A percentile compares a stretch with the other conserved stretches of the same genome.
Evolutionary conservation across 1,140 invertebrate genomes (phyloP).

Genomic region (Micrasema minimum): DNA sequence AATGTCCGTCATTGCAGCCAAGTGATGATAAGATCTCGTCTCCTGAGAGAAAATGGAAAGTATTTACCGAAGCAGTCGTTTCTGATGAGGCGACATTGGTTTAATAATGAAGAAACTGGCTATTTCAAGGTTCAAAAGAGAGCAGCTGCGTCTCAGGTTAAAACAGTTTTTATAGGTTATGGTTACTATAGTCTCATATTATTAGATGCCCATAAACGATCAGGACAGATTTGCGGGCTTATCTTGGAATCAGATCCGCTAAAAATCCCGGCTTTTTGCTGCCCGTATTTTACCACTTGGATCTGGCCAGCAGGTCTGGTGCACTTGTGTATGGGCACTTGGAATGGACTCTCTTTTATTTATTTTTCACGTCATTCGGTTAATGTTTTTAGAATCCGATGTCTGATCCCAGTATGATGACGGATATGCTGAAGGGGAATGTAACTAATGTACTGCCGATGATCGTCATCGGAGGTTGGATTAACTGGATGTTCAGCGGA

Average conservation of each 20-base stretch:
- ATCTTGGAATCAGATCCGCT: too few relatives aligned
- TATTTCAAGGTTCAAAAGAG: conserved; percentile 94
- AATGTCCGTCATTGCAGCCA: conserved; percentile 76
- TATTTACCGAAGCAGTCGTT: conserved; percentile 97
- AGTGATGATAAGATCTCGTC: conserved; percentile 91
- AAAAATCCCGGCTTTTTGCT: too few relatives aligned
- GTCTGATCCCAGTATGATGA: conserved; percentile 98
- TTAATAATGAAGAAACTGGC: conserved; percentile 94
- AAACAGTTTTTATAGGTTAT: conserved; percentile 1
- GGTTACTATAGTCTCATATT: too few relatives aligned
- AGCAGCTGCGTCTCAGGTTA: conserved; percentile 74
- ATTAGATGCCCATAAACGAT: too few relatives aligned
- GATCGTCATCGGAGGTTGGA: conserved; percentile 99
- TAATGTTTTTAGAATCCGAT: conserved; percentile 83
- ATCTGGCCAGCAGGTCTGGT: too few relatives aligned
- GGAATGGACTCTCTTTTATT: too few relatives aligned
- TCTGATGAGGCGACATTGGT: conserved; percentile 92
- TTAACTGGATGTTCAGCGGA: conserved; percentile 99
- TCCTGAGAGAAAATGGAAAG: conserved; percentile 96
- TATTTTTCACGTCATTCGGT: too few relatives aligned
- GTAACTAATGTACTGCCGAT: conserved; percentile 98
- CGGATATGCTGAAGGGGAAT: conserved; percentile 99
- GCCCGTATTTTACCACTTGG: too few relatives aligned
- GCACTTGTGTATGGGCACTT: too few relatives aligned
- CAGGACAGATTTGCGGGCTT: too few relatives aligned